A percentile compares a stretch with the other conserved stretches of the same genome.
These are phyloP conservation scores for Pteromalus puparum DNA, from an alignment of 1,140 invertebrate genomes.

Conservation along the genomic window DNA sequence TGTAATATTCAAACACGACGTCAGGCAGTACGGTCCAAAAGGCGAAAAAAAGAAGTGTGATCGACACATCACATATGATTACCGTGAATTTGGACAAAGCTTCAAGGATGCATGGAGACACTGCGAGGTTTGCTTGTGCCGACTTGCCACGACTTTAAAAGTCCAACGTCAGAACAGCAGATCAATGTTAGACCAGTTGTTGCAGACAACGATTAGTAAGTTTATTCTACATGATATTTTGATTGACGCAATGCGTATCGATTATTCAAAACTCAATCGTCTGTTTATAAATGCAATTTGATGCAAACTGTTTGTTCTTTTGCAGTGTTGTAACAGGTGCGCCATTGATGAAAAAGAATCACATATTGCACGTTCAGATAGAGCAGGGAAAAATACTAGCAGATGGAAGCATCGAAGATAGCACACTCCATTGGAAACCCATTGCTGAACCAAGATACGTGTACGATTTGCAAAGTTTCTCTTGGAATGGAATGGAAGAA, in stretches of 20 bases:
- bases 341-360: background rate
- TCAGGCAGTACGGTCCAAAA: background rate
- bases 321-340: background rate
- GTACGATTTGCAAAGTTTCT: background rate
- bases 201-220: background rate
- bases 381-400: background rate
- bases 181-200: background rate
- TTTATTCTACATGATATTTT: no score
- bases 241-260: no score
- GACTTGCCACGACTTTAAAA: background rate
- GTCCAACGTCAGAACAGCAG: background rate
- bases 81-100: background rate
- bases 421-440: background rate
- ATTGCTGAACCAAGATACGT: background rate
- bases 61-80: background rate
- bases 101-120: background rate
- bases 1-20: background rate
- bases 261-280: no score
- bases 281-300: no score
- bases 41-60: background rate
- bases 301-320: background rate
- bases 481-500: background rate
- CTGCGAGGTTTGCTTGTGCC: conserved; percentile 2
- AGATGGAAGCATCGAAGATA: background rate
- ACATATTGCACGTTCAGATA: conserved; percentile 4